phyloP scores from a whole-genome alignment of 2,797 vertebrate genomes.

The Mus minutoides region DNA sequence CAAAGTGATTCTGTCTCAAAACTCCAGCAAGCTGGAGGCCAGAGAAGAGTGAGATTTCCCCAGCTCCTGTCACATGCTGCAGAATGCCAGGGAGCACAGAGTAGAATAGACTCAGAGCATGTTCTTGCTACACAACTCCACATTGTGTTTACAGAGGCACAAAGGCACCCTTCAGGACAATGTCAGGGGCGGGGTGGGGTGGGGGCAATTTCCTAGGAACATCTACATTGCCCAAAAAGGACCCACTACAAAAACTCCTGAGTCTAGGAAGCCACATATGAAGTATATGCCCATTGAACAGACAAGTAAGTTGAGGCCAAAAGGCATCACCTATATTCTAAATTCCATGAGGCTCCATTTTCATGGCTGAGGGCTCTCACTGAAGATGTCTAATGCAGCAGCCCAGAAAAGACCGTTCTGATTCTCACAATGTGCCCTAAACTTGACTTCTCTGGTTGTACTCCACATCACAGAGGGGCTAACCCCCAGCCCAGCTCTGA shows the following conservation, averaged over 20 bases:
- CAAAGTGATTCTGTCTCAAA: background rate
- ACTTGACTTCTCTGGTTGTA: rapidly evolving
- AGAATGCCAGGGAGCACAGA: background rate
- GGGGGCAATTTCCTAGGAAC: background rate
- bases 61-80: background rate
- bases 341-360: background rate
- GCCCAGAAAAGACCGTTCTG: background rate
- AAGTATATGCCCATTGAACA: background rate
- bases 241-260: background rate
- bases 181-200: background rate
- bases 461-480: background rate
- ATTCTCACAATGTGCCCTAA: rapidly evolving
- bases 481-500: background rate
- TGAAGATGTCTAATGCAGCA: rapidly evolving
- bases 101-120: background rate
- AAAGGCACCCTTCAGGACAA: background rate
- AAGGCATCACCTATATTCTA: background rate
- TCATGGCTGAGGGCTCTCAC: background rate
- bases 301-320: background rate
- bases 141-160: background rate
- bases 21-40: background rate
- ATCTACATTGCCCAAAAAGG: rapidly evolving
- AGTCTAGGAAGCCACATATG: rapidly evolving
- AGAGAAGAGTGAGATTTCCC: background rate
- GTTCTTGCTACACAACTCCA: background rate